Conservation (phyloP, 2,113 vertebrate genomes). For the Pleuronectes platessa region DNA sequence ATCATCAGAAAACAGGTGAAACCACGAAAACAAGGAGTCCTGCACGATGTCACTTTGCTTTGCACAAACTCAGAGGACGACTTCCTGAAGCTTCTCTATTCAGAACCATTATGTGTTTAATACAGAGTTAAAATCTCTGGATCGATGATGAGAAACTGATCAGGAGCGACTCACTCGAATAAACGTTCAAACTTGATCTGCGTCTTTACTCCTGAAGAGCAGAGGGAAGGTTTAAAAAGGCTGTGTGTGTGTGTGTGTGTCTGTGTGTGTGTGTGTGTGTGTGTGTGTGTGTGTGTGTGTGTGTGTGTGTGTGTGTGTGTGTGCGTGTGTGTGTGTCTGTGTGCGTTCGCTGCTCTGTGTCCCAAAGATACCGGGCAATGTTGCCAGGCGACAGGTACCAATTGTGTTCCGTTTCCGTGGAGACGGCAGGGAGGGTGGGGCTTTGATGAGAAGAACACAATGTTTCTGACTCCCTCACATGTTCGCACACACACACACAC, state of each 20-base stretch:
- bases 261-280: constrained; percentile 10
- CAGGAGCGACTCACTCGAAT: background rate
- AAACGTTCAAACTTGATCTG: background rate
- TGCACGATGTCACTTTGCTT: too few species aligned
- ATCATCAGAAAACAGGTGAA: too few species aligned
- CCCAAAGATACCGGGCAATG: constrained; percentile 76
- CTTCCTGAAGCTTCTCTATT: too few species aligned
- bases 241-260: too few species aligned
- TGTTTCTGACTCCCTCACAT: constrained; percentile 59
- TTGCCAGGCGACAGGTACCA: constrained; percentile 84
- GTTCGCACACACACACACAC: background rate
- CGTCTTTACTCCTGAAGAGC: too few species aligned
- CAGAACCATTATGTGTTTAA: too few species aligned
- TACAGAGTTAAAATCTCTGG: too few species aligned
- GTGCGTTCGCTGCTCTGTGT: constrained; percentile 53
- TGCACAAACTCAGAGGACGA: too few species aligned
- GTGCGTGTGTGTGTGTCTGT: background rate
- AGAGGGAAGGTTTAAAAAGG: too few species aligned
- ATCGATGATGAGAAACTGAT: too few species aligned
- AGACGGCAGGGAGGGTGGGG: constrained; percentile 73
- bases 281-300: constrained; percentile 7
- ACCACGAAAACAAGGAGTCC: too few species aligned
- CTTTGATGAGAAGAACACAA: constrained; percentile 78
- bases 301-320: background rate
- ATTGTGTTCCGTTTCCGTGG: constrained; percentile 79